A percentile compares a stretch with the other conserved stretches of the same genome.
Evolutionary conservation across 2,888 invertebrate genomes (phyloP).

Genomic region (Drosophila falleni): DNA sequence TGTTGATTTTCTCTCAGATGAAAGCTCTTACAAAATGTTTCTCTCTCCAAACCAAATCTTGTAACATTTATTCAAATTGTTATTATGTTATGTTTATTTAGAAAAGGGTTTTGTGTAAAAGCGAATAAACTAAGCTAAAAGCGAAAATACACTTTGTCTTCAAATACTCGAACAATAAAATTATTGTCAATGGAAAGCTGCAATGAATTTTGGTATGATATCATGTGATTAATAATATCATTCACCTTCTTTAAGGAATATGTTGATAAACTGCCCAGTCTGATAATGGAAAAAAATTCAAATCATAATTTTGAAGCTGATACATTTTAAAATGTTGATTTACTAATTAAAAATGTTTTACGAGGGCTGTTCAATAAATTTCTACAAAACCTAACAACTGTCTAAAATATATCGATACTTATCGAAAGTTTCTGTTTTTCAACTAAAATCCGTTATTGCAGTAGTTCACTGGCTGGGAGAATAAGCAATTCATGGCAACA

Average conservation of each 20-base stretch:
- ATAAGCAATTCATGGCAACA: too few relatives aligned
- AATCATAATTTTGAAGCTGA: background rate
- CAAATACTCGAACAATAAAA: slow-evolving; percentile 5
- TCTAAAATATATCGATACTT: background rate
- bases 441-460: background rate
- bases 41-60: slow-evolving; percentile 66
- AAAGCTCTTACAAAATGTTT: slow-evolving; percentile 63
- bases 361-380: background rate
- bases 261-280: background rate
- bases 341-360: background rate
- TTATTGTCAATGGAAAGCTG: slow-evolving; percentile 17
- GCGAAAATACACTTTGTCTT: slow-evolving; percentile 34
- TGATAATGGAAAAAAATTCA: background rate
- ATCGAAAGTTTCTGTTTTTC: background rate
- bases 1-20: slow-evolving; percentile 68
- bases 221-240: background rate
- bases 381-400: background rate
- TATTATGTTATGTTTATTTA: slow-evolving; percentile 62
- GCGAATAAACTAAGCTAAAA: slow-evolving; percentile 58
- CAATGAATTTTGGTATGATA: background rate
- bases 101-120: slow-evolving; percentile 58
- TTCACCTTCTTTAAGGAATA: background rate
- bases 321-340: background rate
- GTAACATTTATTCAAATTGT: slow-evolving; percentile 64
- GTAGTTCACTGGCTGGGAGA: too few relatives aligned